A percentile compares a stretch with the other conserved stretches of the same genome.
These are phyloP conservation scores for Oreochromis tanganicae DNA, from an alignment of 2,113 vertebrate genomes.

Conservation along the genomic window DNA sequence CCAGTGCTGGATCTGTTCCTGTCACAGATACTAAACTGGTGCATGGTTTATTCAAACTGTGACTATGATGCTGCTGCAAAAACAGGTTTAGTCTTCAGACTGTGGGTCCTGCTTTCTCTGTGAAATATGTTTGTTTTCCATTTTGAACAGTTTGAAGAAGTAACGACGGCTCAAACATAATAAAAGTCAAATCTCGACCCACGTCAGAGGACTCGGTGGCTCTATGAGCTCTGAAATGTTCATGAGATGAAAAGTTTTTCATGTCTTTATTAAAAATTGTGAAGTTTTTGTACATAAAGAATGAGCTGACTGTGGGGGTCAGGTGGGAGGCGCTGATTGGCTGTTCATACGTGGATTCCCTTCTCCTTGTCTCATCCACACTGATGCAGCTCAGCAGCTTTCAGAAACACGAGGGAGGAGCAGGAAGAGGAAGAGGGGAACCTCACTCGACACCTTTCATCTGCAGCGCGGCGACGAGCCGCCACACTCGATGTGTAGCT, in stretches of 20 bases:
- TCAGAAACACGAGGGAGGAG: neutral
- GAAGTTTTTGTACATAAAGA: neutral
- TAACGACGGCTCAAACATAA: neutral
- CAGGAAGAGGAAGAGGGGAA: neutral
- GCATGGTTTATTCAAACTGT: neutral
- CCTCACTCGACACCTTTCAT: neutral
- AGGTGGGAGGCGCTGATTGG: neutral
- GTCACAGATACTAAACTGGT: neutral
- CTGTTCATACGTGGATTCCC: neutral
- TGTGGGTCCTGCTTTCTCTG: neutral
- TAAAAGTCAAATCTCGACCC: fast-evolving
- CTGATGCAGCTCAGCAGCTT: neutral
- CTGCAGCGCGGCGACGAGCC: neutral
- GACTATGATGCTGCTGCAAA: neutral
- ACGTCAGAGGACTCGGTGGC: neutral
- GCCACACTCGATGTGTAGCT: neutral
- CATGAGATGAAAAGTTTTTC: neutral
- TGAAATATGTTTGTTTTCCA: too few relatives aligned
- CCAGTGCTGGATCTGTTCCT: neutral
- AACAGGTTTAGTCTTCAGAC: neutral
- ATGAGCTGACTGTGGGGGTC: neutral
- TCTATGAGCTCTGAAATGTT: neutral
- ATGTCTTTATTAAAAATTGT: neutral
- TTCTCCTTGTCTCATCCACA: fast-evolving
- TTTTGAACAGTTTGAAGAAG: neutral